Base-by-base conservation (phyloP, 1,140 invertebrate species). In the Physella acuta region DNA sequence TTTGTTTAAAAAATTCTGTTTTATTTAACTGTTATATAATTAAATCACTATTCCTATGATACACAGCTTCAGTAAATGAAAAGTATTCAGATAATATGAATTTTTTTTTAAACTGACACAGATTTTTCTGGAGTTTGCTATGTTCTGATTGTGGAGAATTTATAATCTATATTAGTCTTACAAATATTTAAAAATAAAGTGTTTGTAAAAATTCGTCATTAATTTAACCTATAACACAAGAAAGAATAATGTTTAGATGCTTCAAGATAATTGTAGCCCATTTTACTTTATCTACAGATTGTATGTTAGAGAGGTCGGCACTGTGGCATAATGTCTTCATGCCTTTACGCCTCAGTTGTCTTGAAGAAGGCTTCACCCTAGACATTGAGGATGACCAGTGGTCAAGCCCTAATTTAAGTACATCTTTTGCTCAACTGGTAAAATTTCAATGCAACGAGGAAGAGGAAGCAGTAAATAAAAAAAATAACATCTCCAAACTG, bases 361-460 rank as follows among this genome's bases (percentile, higher is more conserved):
- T 52, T 34, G 33, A 55, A 14, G 36, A 36, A 67, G 64, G 64
- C 24, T 67, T 36, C 52, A 52, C 36, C 1, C 34, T 67, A 31
- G 64, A 67, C 52, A 56, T 67, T 39, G 36, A 55, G 56, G 64
- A 67, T 67, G 64, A 67, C 34, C 64, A 55, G 33, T 67, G 64
- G 64, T 37, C 31, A 30, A 24, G 31, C 52, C 28, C 20, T 8
- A 61, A 61, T 8, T 34, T 61, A 11, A 36, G 39, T 3, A 61
- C 24, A 61, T 33, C 36, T 24, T 61, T 37, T 36, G 37, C 34
- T 31, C 59, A 61, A 14, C 36, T 61, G 26, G n/a, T n/a, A n/a
- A n/a, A n/a, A n/a, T n/a, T n/a, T n/a, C n/a, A n/a, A n/a, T n/a
- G n/a, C n/a, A n/a, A n/a, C n/a, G n/a, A n/a, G n/a, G n/a, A n/a